Conservation (phyloP, 2,113 vertebrate genomes). For the Noturus placidus region DNA sequence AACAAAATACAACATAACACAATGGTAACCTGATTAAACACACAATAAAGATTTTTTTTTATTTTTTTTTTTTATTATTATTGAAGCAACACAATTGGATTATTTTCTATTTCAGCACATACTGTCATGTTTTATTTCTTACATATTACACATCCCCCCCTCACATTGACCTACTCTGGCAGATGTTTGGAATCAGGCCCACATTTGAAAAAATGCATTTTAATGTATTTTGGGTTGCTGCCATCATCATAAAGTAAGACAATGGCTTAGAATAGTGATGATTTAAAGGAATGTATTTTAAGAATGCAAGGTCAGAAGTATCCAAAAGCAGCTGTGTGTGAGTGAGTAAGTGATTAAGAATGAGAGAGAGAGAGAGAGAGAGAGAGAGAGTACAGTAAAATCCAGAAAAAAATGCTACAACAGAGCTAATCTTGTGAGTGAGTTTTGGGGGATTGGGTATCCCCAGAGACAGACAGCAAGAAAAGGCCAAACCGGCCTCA, state of each 20-base stretch:
- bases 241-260: slow-evolving; percentile 24
- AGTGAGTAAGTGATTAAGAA: neutral
- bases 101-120: neutral
- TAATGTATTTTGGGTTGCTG: slow-evolving; percentile 40
- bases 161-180: neutral
- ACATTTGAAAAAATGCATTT: slow-evolving; percentile 36
- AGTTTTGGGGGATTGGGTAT: neutral
- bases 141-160: neutral
- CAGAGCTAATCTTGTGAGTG: neutral
- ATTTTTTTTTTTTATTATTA: too few relatives aligned
- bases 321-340: neutral
- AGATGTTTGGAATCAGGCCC: slow-evolving; percentile 20
- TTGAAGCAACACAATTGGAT: neutral
- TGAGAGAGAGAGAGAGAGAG: slow-evolving; percentile 10
- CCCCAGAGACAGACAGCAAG: neutral
- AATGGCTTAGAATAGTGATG: slow-evolving; percentile 18
- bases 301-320: slow-evolving; percentile 42
- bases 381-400: neutral
- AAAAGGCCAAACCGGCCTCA: neutral
- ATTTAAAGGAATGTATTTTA: slow-evolving; percentile 38
- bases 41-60: too few relatives aligned
- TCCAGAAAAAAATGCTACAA: neutral
- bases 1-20: too few relatives aligned
- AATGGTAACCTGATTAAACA: too few relatives aligned
- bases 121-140: neutral